phyloP scores from a whole-genome alignment of 2,888 invertebrate species.

The Nemoura dubitans region DNA sequence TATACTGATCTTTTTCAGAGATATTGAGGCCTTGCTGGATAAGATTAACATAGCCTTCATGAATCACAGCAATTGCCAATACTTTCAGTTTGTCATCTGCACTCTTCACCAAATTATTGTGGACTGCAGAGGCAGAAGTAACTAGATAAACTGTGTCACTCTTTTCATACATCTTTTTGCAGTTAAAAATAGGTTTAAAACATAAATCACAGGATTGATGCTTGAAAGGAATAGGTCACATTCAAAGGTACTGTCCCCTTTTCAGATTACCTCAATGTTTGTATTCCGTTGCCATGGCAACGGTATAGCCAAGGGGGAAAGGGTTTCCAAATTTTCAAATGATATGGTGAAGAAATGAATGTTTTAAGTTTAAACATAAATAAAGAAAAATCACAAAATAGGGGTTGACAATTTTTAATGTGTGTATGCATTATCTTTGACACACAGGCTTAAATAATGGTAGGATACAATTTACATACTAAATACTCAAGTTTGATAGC shows the following conservation, averaged over 20 bases:
- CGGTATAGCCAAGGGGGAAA: background rate
- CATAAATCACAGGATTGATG: too few species aligned
- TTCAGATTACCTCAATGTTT: background rate
- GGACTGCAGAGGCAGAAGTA: constrained; percentile 54
- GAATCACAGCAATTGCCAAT: constrained; percentile 53
- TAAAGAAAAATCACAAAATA: background rate
- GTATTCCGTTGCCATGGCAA: background rate
- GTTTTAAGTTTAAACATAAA: too few species aligned
- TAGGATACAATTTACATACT: background rate
- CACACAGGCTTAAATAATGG: background rate
- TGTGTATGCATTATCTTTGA: background rate
- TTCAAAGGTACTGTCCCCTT: background rate
- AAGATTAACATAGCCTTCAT: constrained; percentile 54
- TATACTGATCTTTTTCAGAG: constrained; percentile 51
- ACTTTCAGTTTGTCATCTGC: constrained; percentile 48
- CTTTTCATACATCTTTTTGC: constrained; percentile 52
- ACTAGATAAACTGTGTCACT: constrained; percentile 52
- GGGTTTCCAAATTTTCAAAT: background rate
- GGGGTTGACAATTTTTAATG: background rate
- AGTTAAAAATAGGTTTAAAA: background rate
- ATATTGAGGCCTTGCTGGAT: constrained; percentile 50
- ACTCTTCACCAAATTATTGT: constrained; percentile 54
- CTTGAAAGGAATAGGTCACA: background rate
- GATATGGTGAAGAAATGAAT: background rate
- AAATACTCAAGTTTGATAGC: background rate